Evolutionary conservation across 1,140 invertebrate genomes (phyloP).

Genomic region (Trichoplusia ni): DNA sequence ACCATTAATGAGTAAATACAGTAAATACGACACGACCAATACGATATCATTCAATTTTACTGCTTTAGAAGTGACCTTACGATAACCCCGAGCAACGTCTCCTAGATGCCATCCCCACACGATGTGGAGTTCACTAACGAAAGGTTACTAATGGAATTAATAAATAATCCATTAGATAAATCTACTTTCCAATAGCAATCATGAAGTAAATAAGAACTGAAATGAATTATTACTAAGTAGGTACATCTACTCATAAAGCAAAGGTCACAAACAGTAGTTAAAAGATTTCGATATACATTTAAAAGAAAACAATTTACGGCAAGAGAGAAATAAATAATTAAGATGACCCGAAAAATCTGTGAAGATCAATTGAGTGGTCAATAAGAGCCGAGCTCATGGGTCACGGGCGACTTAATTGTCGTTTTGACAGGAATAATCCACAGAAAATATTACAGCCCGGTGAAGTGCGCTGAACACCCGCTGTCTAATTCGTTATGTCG

Average conservation of each 20-base stretch:
- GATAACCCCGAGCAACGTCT: constrained; percentile 73
- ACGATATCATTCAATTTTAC: constrained; percentile 79
- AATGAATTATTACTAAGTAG: too few relatives aligned
- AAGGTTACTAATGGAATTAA: constrained; percentile 37
- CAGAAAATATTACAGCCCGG: constrained; percentile 25
- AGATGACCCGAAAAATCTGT: constrained; percentile 49
- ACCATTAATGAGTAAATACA: constrained; percentile 74
- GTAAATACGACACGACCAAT: constrained; percentile 69
- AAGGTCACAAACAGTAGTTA: too few relatives aligned
- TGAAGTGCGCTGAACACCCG: not conserved
- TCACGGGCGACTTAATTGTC: constrained; percentile 65
- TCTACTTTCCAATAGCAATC: constrained; percentile 17
- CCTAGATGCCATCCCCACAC: constrained; percentile 66
- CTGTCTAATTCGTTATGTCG: constrained; percentile 32
- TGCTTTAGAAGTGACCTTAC: constrained; percentile 76
- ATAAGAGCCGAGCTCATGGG: constrained; percentile 63
- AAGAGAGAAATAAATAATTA: constrained; percentile 36
- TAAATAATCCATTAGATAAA: constrained; percentile 9
- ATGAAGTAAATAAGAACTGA: too few relatives aligned
- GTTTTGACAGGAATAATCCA: constrained; percentile 37
- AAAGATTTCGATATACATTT: too few relatives aligned
- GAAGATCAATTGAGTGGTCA: constrained; percentile 67
- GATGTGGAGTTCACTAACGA: constrained; percentile 48
- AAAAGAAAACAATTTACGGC: not conserved
- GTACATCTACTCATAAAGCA: not conserved